Conservation (phyloP, 2,888 invertebrate species). For the Drymonia ruficornis region DNA sequence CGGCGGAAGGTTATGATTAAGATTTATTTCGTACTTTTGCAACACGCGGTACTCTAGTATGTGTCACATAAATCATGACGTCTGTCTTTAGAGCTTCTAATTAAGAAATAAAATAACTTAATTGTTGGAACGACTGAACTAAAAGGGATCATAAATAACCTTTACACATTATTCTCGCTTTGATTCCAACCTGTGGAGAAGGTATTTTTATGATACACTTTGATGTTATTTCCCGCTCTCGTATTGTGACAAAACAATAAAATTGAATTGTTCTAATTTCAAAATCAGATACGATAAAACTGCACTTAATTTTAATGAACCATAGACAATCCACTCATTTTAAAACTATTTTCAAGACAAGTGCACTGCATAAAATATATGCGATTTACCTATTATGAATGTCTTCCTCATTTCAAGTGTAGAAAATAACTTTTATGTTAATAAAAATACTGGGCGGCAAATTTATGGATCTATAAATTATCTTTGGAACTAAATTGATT, state of each 20-base stretch:
- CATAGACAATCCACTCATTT: too few species aligned
- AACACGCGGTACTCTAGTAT: too few species aligned
- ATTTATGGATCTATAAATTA: constrained; percentile 49
- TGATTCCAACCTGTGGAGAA: neutral
- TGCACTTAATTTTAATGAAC: neutral
- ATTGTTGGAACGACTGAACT: constrained; percentile 30
- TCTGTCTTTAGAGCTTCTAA: constrained; percentile 10
- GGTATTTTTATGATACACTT: neutral
- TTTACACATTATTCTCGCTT: constrained; percentile 24
- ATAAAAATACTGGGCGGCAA: constrained; percentile 9
- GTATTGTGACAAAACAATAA: neutral
- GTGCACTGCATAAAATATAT: neutral
- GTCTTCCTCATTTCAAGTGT: neutral
- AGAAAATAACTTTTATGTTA: constrained; percentile 5
- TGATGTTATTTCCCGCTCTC: neutral
- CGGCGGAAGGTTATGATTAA: too few species aligned
- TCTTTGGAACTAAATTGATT: constrained; percentile 49
- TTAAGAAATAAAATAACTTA: constrained; percentile 23
- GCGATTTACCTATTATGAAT: neutral
- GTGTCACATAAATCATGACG: constrained; percentile 8
- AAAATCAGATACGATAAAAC: neutral
- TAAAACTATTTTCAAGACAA: neutral
- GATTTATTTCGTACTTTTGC: too few species aligned
- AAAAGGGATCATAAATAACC: constrained; percentile 43
- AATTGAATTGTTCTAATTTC: neutral